A percentile compares a stretch with the other conserved stretches of the same genome.
Conservation (phyloP, 2,888 invertebrate genomes). For the Hermodice carunculata region DNA sequence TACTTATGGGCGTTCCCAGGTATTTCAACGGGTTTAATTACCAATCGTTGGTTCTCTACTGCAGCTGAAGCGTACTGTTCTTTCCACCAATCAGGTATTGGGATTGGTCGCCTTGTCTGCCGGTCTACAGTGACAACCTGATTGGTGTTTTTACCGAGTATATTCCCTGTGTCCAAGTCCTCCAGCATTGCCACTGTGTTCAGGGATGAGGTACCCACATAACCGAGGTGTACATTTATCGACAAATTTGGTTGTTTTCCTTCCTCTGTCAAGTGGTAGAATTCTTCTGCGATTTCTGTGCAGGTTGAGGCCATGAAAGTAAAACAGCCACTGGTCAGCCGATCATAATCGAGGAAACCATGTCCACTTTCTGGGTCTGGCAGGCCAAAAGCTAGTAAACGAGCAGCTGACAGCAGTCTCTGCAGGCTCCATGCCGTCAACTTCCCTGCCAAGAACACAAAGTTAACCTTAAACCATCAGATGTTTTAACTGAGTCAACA, state of each 20-base stretch:
- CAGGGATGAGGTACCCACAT: slow-evolving; percentile 33
- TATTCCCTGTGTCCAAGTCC: slow-evolving; percentile 13
- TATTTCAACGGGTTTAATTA: slow-evolving; percentile 39
- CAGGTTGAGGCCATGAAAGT: slow-evolving; percentile 39
- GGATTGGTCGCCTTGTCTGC: slow-evolving; percentile 49
- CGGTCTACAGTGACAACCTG: slow-evolving; percentile 57
- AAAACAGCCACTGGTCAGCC: slow-evolving; percentile 27
- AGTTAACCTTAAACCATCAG: too few relatives aligned
- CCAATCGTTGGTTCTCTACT: slow-evolving; percentile 38
- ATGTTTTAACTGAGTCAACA: too few relatives aligned
- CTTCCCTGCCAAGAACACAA: slow-evolving; percentile 24
- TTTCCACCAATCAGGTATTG: slow-evolving; percentile 60
- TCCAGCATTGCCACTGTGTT: slow-evolving; percentile 30
- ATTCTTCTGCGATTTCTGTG: slow-evolving; percentile 17
- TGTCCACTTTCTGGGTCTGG: slow-evolving; percentile 15
- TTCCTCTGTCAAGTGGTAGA: slow-evolving; percentile 23
- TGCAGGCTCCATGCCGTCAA: slow-evolving; percentile 24
- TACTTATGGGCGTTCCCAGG: slow-evolving; percentile 37
- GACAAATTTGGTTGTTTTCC: slow-evolving; percentile 9
- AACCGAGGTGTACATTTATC: slow-evolving; percentile 32
- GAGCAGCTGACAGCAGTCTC: slow-evolving; percentile 25
- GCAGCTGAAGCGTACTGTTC: slow-evolving; percentile 47
- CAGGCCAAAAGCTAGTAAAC: slow-evolving; percentile 31
- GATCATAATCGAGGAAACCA: slow-evolving; percentile 36
- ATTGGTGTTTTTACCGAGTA: slow-evolving; percentile 38